Evolutionary conservation across 2,113 vertebrate species (phyloP).

Genomic region (Gracilinanus agilis): DNA sequence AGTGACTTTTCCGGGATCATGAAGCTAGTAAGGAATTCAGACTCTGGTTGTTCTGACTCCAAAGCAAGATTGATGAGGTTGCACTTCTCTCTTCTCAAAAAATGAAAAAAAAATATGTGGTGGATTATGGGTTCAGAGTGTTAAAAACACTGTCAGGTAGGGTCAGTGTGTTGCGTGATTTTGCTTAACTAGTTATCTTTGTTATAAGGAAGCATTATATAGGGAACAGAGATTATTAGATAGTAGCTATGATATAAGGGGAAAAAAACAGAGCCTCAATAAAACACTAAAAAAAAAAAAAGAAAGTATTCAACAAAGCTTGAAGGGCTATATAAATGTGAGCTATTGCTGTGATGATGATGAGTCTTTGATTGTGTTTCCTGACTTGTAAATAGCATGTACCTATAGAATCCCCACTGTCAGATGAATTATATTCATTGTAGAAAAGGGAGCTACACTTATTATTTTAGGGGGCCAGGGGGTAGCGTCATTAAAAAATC

Average conservation of each 20-base stretch:
- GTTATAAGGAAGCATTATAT: not conserved
- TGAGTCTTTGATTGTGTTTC: not conserved
- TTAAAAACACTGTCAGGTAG: not conserved
- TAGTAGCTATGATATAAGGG: not conserved
- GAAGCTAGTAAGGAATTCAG: not conserved
- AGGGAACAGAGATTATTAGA: not conserved
- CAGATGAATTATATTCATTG: not conserved
- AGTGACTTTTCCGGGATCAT: not conserved
- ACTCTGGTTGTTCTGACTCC: not conserved
- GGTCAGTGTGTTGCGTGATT: not conserved
- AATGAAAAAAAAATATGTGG: not conserved
- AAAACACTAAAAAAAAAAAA: not conserved
- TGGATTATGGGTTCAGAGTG: not conserved
- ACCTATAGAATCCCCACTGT: not conserved
- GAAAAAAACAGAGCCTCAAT: not conserved
- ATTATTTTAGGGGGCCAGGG: constrained; percentile 73
- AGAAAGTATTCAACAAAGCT: not conserved
- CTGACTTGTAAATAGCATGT: not conserved
- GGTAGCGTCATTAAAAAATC: constrained; percentile 82
- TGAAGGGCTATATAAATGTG: not conserved
- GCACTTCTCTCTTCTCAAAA: not conserved
- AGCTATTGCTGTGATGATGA: not conserved
- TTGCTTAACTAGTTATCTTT: not conserved
- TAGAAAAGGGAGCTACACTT: not conserved
- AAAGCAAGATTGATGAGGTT: not conserved